Conservation (phyloP, 2,797 vertebrate species). For the Otolemur crassicaudatus region DNA sequence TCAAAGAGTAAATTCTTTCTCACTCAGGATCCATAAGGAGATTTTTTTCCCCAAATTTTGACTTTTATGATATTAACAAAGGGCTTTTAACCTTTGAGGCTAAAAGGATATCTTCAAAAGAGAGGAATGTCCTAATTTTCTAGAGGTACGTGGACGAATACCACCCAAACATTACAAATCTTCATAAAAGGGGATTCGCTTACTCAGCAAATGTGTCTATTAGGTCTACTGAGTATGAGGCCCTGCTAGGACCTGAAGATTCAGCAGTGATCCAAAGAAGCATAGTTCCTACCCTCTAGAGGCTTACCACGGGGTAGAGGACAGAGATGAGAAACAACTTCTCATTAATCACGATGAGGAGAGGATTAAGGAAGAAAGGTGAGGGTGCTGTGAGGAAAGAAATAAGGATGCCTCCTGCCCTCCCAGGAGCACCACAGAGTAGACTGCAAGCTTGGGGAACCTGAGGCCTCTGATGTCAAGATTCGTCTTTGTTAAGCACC, state of each 20-base stretch:
- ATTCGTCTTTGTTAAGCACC: too few species aligned
- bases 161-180: neutral
- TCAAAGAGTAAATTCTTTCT: neutral
- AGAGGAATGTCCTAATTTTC: neutral
- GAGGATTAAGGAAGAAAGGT: neutral
- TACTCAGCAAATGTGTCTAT: neutral
- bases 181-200: neutral
- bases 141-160: neutral
- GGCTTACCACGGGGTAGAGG: neutral
- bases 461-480: too few species aligned
- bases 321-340: neutral
- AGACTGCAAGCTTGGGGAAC: neutral
- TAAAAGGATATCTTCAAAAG: conserved; percentile 21
- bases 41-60: neutral
- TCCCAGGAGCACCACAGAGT: neutral
- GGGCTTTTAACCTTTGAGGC: neutral
- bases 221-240: neutral
- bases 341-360: neutral
- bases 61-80: neutral
- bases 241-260: neutral
- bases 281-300: neutral
- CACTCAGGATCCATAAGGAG: neutral
- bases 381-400: neutral
- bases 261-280: neutral
- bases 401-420: neutral